Base-by-base conservation (phyloP, 2,888 invertebrate genomes). In the Polyommatus iphigenia region DNA sequence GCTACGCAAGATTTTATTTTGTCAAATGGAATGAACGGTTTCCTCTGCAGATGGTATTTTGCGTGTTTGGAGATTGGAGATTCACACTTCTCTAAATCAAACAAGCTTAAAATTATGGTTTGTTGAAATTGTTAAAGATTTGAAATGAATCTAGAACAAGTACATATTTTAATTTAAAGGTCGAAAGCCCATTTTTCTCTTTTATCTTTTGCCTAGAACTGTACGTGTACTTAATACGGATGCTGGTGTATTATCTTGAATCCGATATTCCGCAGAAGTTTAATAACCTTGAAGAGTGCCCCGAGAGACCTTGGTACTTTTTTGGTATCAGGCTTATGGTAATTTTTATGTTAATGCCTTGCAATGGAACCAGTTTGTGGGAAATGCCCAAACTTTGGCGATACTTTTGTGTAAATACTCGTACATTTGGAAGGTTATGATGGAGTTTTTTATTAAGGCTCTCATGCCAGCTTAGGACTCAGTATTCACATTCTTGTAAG, bases 221-320 rank as follows among this genome's bases (percentile, higher is more conserved):
- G 54, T 54, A 18, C 54, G 54, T 54, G 54, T 15, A 67, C 24
- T 67, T 67, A 29, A 67, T 67, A 32, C 29, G 29, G 67, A 67
- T 67, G 62, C 62, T 62, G 67, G 29, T 32, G 15, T 5, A 24
- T 67, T 67, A 54, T 75, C 50, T 75, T 54, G 20, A 75, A 50
- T 75, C 46, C 50, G 24, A 75, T 75, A 75, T 54, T 75, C 54
- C 50, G 29, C 24, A 75, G 46, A 75, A 75, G 75, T 75, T 50
- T 50, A 75, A 75, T 75, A 75, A 75, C 75, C 75, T 75, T 75
- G 75, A 75, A 73, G 24, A 50, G 24, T 54, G 75, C 50, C 75
- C 75, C 18, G 54, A 24, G 50, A 50, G 75, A 75, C 75, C 75
- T 75, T 75, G 50, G 75, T 75, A 75, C n/a, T 50, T 75, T 75